These are phyloP conservation scores for Nomada hirtipes DNA, from an alignment of 2,888 invertebrate species.

Conservation along the genomic window DNA sequence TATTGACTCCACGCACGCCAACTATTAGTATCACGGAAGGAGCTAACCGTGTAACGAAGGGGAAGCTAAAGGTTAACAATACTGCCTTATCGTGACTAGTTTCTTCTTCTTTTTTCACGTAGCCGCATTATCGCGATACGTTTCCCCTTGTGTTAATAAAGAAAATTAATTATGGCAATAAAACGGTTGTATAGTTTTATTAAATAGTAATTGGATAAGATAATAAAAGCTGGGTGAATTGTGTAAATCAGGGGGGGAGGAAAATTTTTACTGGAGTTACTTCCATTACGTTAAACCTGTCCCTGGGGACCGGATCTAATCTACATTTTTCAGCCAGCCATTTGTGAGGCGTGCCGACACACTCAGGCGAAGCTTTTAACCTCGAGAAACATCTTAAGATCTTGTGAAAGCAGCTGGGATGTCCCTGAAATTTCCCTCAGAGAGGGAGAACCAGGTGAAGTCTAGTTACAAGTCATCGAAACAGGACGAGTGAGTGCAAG, in stretches of 20 bases:
- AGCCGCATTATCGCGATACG: too few relatives aligned
- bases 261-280: constrained; percentile 20
- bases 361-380: constrained; percentile 57
- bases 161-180: too few relatives aligned
- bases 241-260: not conserved
- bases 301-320: constrained; percentile 24
- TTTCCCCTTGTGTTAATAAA: too few relatives aligned
- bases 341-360: constrained; percentile 17
- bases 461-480: too few relatives aligned
- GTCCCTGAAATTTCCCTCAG: constrained; percentile 43
- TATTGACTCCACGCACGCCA: constrained; percentile 66
- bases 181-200: too few relatives aligned
- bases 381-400: constrained; percentile 56
- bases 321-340: constrained; percentile 34
- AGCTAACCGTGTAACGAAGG: constrained; percentile 16
- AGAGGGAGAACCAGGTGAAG: not conserved
- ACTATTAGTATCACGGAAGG: constrained; percentile 56
- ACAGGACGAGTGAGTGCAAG: constrained; percentile 5
- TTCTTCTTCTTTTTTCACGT: not conserved
- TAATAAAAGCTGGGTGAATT: not conserved
- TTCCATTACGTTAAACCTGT: constrained; percentile 26
- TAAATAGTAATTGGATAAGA: too few relatives aligned
- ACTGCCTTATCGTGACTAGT: not conserved
- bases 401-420: constrained; percentile 39
- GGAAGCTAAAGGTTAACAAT: constrained; percentile 61